Base-by-base conservation (phyloP, 2,888 invertebrate genomes). In the Oscheius sp. region DNA sequence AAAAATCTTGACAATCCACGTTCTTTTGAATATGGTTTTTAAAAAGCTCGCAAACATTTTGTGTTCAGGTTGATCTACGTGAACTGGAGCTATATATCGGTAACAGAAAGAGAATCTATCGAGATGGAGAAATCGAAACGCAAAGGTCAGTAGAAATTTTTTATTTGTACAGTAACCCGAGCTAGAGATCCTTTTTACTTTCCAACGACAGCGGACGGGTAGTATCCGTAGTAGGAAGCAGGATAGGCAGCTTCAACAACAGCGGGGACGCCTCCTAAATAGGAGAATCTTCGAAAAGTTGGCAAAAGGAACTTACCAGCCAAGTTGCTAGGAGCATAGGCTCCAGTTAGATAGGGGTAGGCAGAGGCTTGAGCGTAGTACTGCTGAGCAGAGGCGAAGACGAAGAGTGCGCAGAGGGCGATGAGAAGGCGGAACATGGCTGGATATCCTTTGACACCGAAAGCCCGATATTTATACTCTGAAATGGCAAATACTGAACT, bases 71-170 rank as follows among this genome's bases (percentile, higher is more conserved):
- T 1, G 85, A 85, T 59, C 66, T 78, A 5, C 75, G 78, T 10
- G 79, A 80, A 50, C 59, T 85, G 32, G 37, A 68, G 7, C 70
- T 78, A n/a, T 86, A 86, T 77, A 77, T 83, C 63, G 81, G 79
- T 2, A 58, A 72, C n/a, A 66, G 65, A 32, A 74, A 74, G 32
- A 71, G 85, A n/a, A 74, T 87, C 47, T 87, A 83, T 70, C 74
- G 86, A 48, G 85, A 87, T 63, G 78, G 79, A 9, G 76, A 77
- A 11, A 83, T 83, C 9, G 82, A 85, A 37, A 59, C 47, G 29
- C 13, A 32, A 10, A 63, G 59, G 75, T 70, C 13, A 42, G 70
- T 35, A 60, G 32, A 7, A 11, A 35, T 60, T 33, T 37, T 35
- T 60, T 47, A 48, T 58, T 7, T 4, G 35, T 48, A 35, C 53